Base-by-base conservation (phyloP, 2,113 vertebrate species). In the Urocynchramus pylzowi region DNA sequence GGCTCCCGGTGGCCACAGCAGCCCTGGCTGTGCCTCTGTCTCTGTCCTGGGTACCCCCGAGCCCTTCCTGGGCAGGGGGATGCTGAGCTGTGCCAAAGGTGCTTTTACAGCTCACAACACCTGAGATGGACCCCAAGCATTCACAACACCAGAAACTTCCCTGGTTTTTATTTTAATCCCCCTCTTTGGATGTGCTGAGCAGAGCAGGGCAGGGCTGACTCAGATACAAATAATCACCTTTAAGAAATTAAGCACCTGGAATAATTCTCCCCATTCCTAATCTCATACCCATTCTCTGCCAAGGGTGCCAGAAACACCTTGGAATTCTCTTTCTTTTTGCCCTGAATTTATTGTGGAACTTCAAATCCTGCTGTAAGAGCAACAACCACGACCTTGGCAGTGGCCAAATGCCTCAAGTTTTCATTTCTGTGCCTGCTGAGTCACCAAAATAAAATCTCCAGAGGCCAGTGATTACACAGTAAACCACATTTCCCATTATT, bases 81-180 rank as follows among this genome's bases (percentile, higher is more conserved):
- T 0, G 35, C 75, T 68, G 80, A 21, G 23, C 54, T 7, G 39
- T 0, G 28, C 64, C 89, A 19, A 2, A 28, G 53, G 41, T 22
- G 70, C 3, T 60, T 3, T 60, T 11, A 53, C 82, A 56, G 85
- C 68, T 73, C 47, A 0, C 11, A n/a, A 3, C 53, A 19, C 19
- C 87, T 3, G 27, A 9, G 73, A 2, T 1, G 1, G 69, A 47
- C 8, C 75, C 75, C 3, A 10, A 42, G 76, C 10, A 0, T 4
- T 5, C 13, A 3, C 4, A 3, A 2, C 16, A 52, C 49, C 76
- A 37, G 35, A 64, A 65, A 6, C 33, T 28, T 5, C n/a, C 22
- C 67, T 8, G 61, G 0, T 33, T 22, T 33, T 22, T 6, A 1
- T 57, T 76, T 50, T 22, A 10, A 19, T 26, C 17, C 21, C 56